Base-by-base conservation (phyloP, 2,797 vertebrate genomes). In the Acrossocheilus fasciatus region DNA sequence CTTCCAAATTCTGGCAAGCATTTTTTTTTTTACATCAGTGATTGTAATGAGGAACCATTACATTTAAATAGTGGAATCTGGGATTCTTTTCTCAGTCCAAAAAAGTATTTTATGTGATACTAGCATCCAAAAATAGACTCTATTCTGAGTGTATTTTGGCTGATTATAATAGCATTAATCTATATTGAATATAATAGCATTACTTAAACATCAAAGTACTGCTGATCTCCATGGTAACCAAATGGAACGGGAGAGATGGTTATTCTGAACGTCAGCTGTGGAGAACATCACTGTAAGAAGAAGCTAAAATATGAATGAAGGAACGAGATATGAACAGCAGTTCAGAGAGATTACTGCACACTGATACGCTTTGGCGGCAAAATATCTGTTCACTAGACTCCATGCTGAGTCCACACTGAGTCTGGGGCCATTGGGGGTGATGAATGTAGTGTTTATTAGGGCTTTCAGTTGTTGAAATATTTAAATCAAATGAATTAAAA, bases 241-340 rank as follows among this genome's bases (percentile, higher is more conserved):
- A 70, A 34, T 10, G 75, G 50, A 85, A 70, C 8, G 45, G 41
- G 50, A 54, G n/a, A 59, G n/a, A 78, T 75, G 62, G 73, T 39
- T 43, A 84, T 79, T 79, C 64, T 34, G 50, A 85, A 50, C 50
- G 47, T 78, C 82, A 41, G 30, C 83, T 12, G 4, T 9, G 18
- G 83, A 79, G 83, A 85, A 79, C 50, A 76, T 84, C 59, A 57
- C 50, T 84, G 7, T 84, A 85, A 70, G 64, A 78, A 78, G 7
- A 34, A 45, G 36, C 62, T 85, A 20, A 85, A 85, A 78, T 85
- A 85, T 85, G 75, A 85, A 85, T 69, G 83, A 78, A 84, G 74
- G 7, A 66, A 68, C 7, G 45, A 84, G 43, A 85, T 70, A 57
- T 59, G 75, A 85, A 78, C 64, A 70, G 62, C 23, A 84, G 62